These are phyloP conservation scores for Indicator indicator DNA, from an alignment of 2,113 vertebrate genomes.

Conservation along the genomic window DNA sequence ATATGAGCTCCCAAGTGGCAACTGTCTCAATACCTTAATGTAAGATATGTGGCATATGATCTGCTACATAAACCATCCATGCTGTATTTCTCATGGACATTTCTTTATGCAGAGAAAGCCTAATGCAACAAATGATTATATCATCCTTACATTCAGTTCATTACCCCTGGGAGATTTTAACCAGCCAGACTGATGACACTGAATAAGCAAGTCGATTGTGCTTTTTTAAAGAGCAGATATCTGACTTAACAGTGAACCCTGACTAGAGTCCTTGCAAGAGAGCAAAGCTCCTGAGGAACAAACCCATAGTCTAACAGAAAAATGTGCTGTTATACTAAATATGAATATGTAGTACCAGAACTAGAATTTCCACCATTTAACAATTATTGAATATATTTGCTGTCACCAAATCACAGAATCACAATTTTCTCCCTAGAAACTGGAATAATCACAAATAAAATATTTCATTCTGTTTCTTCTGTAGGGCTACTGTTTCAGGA, in stretches of 20 bases:
- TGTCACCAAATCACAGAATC: not conserved
- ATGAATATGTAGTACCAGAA: not conserved
- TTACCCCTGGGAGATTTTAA: not conserved
- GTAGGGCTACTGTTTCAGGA: not conserved
- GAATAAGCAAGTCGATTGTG: not conserved
- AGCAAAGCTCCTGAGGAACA: not conserved
- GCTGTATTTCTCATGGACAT: not conserved
- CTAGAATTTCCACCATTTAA: not conserved
- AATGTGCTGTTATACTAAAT: not conserved
- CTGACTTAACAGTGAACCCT: not conserved
- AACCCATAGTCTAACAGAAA: not conserved
- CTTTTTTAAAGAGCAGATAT: not conserved
- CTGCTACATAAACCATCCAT: not conserved
- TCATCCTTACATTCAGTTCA: not conserved
- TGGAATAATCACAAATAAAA: not conserved
- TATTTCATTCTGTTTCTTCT: not conserved
- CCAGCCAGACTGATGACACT: not conserved
- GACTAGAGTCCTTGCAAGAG: not conserved
- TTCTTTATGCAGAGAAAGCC: not conserved
- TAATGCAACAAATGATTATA: not conserved
- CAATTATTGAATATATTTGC: not conserved
- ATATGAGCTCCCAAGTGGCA: not conserved
- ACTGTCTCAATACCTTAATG: not conserved
- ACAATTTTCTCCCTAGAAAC: not conserved
- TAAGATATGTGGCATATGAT: not conserved